Base-by-base conservation (phyloP, 1,140 invertebrate species). In the Eurosta solidaginis region DNA sequence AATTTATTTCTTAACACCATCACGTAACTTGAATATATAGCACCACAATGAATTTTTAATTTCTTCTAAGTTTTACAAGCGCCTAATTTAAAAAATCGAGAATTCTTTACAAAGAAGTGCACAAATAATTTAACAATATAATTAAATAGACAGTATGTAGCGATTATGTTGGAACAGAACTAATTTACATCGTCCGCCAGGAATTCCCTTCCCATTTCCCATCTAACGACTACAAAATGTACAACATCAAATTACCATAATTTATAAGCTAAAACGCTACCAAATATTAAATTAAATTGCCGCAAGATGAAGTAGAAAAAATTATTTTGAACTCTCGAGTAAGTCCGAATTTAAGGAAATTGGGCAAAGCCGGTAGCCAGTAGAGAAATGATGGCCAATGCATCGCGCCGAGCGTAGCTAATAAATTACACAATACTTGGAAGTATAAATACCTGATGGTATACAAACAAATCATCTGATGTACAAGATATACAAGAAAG, bases 261-360 rank as follows among this genome's bases (percentile, higher is more conserved):
- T 68, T 68, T 68, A 68, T 68, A 68, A 68, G 33, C 59, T 17
- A n/a, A n/a, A n/a, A 20, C 33, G 59, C 59, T 33, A n/a, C 59
- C 59, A 68, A 68, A 68, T 68, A 68, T 68, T 42, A 68, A 68
- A 36, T 68, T 68, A 68, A 68, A 68, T 68, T 68, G 59, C 33
- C 59, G 22, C 59, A 22, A 68, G 33, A 40, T 40, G 33, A 68
- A 40, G 36, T 29, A 40, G 14, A 68, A 7, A 40, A n/a, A 68
- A 36, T 20, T 40, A 68, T 17, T 36, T 25, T 25, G 27, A 52
- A 54, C 50, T 3, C 4, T 3, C 22, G 25, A 54, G 25, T 20
- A 52, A 54, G 27, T 7, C 20, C 50, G 20, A 54, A 27, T 54
- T 54, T 54, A 17, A 54, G 27, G 42, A 54, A 25, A 10, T 20